Evolutionary conservation across 2,888 invertebrate species (phyloP).

Genomic region (Dryadula phaetusa): DNA sequence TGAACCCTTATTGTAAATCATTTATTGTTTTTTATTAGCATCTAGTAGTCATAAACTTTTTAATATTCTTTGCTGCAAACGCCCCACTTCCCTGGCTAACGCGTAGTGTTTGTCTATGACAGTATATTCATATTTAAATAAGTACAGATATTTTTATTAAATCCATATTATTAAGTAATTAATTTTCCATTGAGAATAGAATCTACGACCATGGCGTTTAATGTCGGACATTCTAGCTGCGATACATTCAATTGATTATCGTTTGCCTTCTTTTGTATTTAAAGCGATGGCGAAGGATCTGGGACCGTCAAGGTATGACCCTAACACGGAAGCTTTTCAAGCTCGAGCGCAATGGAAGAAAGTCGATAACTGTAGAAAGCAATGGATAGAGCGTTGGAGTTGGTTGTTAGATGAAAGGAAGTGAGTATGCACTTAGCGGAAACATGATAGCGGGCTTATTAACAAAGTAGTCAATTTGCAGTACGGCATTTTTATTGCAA

Average conservation of each 20-base stretch:
- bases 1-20: conserved; percentile 57
- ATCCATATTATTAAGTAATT: too few relatives aligned
- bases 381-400: conserved; percentile 74
- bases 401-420: conserved; percentile 74
- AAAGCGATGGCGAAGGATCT: conserved; percentile 56
- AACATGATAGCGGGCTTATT: not conserved
- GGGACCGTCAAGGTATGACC: conserved; percentile 59
- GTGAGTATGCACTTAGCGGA: conserved; percentile 50
- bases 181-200: too few relatives aligned
- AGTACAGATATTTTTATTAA: too few relatives aligned
- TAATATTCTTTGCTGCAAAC: conserved; percentile 64
- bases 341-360: conserved; percentile 78
- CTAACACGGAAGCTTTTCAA: conserved; percentile 76
- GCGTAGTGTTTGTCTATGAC: not conserved
- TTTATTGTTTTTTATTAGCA: conserved; percentile 59
- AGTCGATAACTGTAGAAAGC: conserved; percentile 69
- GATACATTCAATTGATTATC: too few relatives aligned
- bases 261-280: not conserved
- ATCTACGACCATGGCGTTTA: too few relatives aligned
- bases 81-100: conserved; percentile 56
- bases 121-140: not conserved
- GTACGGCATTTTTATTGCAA: too few relatives aligned
- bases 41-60: conserved; percentile 58
- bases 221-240: too few relatives aligned
- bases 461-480: not conserved